Conservation (phyloP, 1,140 invertebrate genomes). For the Zaprionus ornatus region DNA sequence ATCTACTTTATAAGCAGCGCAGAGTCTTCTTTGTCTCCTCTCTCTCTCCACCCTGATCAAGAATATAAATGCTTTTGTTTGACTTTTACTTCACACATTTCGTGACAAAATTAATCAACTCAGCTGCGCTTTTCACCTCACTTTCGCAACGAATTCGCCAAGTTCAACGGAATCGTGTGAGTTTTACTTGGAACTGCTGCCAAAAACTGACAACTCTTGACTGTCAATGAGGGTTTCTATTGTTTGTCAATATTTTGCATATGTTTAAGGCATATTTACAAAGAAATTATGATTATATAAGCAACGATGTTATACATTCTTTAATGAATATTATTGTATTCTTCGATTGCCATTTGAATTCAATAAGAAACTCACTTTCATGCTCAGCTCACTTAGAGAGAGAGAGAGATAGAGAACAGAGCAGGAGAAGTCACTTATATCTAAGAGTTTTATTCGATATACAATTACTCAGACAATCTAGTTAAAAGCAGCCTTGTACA, state of each 20-base stretch:
- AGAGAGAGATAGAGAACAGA: not conserved
- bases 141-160: conserved; percentile 7
- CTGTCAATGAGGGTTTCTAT: not conserved
- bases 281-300: not conserved
- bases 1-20: not conserved
- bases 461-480: not conserved
- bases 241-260: not conserved
- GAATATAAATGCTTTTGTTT: conserved; percentile 11
- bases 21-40: not conserved
- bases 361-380: not conserved
- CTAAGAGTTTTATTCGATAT: not conserved
- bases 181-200: not conserved
- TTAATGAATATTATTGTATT: not conserved
- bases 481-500: not conserved
- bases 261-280: not conserved
- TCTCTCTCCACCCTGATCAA: not conserved
- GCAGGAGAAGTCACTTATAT: not conserved
- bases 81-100: conserved; percentile 19
- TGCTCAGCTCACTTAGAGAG: not conserved
- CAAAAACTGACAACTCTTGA: not conserved
- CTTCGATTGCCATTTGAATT: not conserved
- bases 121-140: conserved; percentile 3
- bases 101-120: conserved; percentile 16
- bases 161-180: conserved; percentile 12
- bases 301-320: not conserved